Evolutionary conservation across 2,797 vertebrate species (phyloP).

Genomic region (Acanthornis magna): DNA sequence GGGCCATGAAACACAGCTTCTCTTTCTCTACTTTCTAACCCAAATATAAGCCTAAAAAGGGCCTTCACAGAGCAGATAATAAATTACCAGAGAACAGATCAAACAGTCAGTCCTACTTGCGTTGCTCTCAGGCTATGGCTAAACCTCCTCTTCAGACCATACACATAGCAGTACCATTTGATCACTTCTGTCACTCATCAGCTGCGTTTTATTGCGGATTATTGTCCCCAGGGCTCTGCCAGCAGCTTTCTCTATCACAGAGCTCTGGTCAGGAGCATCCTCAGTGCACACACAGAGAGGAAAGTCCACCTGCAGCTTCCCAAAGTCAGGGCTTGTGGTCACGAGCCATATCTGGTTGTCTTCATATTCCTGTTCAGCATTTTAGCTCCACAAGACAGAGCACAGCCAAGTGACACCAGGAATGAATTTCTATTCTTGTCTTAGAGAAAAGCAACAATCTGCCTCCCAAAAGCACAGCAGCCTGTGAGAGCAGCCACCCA

Average conservation of each 20-base stretch:
- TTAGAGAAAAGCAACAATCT: background rate
- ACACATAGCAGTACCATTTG: background rate
- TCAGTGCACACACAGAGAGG: background rate
- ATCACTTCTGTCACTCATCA: background rate
- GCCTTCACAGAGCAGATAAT: background rate
- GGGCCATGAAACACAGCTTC: background rate
- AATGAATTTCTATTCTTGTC: background rate
- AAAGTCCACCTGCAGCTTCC: background rate
- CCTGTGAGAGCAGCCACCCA: background rate
- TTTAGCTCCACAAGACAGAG: background rate
- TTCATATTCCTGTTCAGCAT: background rate
- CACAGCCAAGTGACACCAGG: background rate
- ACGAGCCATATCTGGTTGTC: background rate
- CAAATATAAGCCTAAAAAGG: background rate
- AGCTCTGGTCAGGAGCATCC: background rate
- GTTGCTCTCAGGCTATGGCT: background rate
- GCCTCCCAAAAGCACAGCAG: constrained; percentile 20
- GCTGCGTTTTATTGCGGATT: background rate
- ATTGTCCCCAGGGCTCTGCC: background rate
- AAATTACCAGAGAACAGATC: background rate
- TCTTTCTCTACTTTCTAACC: background rate
- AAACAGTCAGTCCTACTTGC: background rate
- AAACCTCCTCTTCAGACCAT: background rate
- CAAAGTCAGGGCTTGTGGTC: background rate
- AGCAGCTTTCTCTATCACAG: background rate